phyloP scores from a whole-genome alignment of 2,888 invertebrate genomes.

The Idaea straminata region DNA sequence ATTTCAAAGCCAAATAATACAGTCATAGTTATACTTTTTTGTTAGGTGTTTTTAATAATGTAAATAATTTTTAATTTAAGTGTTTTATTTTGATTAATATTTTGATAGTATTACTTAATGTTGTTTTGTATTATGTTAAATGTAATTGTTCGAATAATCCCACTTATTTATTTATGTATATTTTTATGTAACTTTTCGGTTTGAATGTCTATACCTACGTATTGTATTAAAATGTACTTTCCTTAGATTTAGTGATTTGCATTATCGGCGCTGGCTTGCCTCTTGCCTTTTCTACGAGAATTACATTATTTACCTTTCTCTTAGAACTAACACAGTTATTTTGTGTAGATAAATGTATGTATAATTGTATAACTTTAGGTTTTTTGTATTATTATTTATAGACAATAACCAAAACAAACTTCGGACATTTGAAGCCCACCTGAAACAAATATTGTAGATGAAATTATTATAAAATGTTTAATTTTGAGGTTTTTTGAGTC shows the following conservation, averaged over 20 bases:
- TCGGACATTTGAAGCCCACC: constrained; percentile 59
- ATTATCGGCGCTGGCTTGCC: constrained; percentile 63
- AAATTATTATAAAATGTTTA: constrained; percentile 7
- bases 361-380: constrained; percentile 29
- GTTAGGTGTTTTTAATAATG: constrained; percentile 73
- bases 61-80: constrained; percentile 70
- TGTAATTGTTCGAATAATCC: constrained; percentile 67
- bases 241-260: constrained; percentile 43
- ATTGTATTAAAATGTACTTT: constrained; percentile 45
- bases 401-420: constrained; percentile 44
- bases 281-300: constrained; percentile 35
- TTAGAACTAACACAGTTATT: constrained; percentile 30
- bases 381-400: constrained; percentile 46
- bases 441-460: constrained; percentile 32
- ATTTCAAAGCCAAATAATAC: constrained; percentile 80
- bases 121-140: constrained; percentile 70
- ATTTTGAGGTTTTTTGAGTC: constrained; percentile 3
- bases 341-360: constrained; percentile 37
- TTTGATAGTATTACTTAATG: constrained; percentile 61
- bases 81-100: constrained; percentile 68
- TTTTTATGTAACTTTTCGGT: constrained; percentile 62
- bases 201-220: constrained; percentile 59
- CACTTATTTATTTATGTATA: constrained; percentile 74
- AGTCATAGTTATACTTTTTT: constrained; percentile 76
- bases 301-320: constrained; percentile 15